A percentile compares a stretch with the other conserved stretches of the same genome.
These are phyloP conservation scores for Vombatus ursinus DNA, from an alignment of 2,113 vertebrate species.

Conservation along the genomic window DNA sequence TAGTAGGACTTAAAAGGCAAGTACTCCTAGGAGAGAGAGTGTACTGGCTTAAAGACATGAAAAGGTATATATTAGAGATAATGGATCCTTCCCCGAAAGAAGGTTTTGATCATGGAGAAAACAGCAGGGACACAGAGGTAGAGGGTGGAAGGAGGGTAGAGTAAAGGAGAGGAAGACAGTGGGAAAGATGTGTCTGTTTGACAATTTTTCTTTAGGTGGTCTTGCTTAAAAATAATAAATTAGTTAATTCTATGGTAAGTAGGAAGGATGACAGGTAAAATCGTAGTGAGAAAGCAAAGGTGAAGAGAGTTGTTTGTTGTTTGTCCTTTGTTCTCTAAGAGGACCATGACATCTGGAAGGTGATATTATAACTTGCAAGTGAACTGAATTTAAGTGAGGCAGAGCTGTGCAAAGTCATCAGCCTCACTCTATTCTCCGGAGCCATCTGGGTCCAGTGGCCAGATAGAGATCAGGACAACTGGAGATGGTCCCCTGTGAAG, in stretches of 20 bases:
- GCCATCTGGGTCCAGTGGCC: too few relatives aligned
- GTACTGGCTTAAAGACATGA: not conserved
- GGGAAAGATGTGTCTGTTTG: not conserved
- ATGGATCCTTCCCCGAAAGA: not conserved
- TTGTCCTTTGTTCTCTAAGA: too few relatives aligned
- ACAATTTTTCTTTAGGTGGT: not conserved
- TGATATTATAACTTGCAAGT: too few relatives aligned
- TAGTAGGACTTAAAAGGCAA: not conserved
- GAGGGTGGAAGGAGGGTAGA: not conserved
- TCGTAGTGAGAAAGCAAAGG: not conserved
- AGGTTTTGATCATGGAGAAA: not conserved
- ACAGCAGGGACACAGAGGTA: not conserved
- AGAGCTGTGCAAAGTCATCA: too few relatives aligned
- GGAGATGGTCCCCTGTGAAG: too few relatives aligned
- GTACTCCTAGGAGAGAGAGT: not conserved
- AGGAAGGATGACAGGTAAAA: not conserved
- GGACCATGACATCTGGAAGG: too few relatives aligned
- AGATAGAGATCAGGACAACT: too few relatives aligned
- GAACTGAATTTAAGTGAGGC: too few relatives aligned
- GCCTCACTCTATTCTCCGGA: too few relatives aligned
- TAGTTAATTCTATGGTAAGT: not conserved
- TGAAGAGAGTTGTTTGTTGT: not conserved
- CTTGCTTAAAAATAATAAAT: not conserved
- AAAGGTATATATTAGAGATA: not conserved
- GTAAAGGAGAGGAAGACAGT: not conserved